A percentile compares a stretch with the other conserved stretches of the same genome.
Conservation (phyloP, 37 sponge, comb jelly and placozoan genomes). For the Crambe crambe region DNA sequence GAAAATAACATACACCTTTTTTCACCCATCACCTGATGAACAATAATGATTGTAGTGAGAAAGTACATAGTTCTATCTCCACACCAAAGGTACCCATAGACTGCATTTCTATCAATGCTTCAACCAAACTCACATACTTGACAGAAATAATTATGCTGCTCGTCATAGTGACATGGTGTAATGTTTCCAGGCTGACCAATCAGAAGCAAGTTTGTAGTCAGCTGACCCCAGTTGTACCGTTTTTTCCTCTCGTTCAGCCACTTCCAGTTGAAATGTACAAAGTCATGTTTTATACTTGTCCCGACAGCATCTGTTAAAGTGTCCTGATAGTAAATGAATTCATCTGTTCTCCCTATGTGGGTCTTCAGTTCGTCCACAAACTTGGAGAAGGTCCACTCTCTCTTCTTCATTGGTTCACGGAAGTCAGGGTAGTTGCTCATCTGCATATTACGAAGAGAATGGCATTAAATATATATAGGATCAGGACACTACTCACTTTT, state of each 20-base stretch:
- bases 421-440: slow-evolving; percentile 38
- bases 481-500: slow-evolving; percentile 25
- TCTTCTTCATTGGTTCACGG: slow-evolving; percentile 48
- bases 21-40: slow-evolving; percentile 68
- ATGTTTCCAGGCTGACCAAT: slow-evolving; percentile 71
- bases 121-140: too few relatives aligned
- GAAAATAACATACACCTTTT: slow-evolving; percentile 77
- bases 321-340: slow-evolving; percentile 67
- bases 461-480: background rate
- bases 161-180: slow-evolving; percentile 87
- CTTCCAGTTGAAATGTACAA: slow-evolving; percentile 81
- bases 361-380: slow-evolving; percentile 41
- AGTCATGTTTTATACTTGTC: slow-evolving; percentile 65
- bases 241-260: slow-evolving; percentile 68
- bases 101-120: too few relatives aligned
- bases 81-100: too few relatives aligned
- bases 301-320: slow-evolving; percentile 67
- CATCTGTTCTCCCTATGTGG: slow-evolving; percentile 30
- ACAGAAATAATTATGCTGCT: slow-evolving; percentile 88
- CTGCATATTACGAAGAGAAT: slow-evolving; percentile 1
- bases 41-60: too few relatives aligned
- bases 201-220: slow-evolving; percentile 80
- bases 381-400: slow-evolving; percentile 71
- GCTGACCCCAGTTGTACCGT: slow-evolving; percentile 73
- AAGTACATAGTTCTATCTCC: too few relatives aligned